Percentiles rank a stretch among this genome's conserved stretches.
These are phyloP conservation scores for Aspidiotus destructor DNA, from an alignment of 2,888 invertebrate species.

Conservation along the genomic window DNA sequence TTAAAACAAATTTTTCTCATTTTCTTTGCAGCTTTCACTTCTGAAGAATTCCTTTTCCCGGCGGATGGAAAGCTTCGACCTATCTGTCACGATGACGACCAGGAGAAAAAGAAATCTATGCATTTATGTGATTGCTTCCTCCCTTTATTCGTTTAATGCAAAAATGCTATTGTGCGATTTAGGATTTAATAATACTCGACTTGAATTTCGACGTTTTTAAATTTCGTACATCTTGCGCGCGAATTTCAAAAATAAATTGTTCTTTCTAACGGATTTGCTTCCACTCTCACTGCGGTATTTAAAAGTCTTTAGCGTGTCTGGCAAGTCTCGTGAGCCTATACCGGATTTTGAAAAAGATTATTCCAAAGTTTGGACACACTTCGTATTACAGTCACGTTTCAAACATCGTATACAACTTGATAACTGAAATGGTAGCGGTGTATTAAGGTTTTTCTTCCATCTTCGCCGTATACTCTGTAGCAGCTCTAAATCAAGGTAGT, in stretches of 20 bases:
- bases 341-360: neutral
- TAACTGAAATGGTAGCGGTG: neutral
- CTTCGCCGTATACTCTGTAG: neutral
- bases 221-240: no score
- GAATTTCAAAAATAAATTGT: no score
- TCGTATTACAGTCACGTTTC: neutral
- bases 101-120: neutral
- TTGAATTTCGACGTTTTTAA: no score
- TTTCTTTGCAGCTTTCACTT: neutral
- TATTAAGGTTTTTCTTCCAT: neutral
- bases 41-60: neutral
- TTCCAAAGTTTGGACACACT: neutral
- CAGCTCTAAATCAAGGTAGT: slow-evolving; percentile 1
- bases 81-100: neutral
- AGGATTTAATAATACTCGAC: no score
- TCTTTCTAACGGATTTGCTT: no score
- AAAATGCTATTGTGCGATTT: no score
- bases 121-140: neutral
- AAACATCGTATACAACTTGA: neutral
- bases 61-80: neutral
- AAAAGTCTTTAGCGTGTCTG: no score
- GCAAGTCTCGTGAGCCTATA: neutral
- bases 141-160: neutral
- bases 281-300: no score
- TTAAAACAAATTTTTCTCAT: neutral